Base-by-base conservation (phyloP, 1,140 invertebrate species). In the Macrostomum lignano region DNA sequence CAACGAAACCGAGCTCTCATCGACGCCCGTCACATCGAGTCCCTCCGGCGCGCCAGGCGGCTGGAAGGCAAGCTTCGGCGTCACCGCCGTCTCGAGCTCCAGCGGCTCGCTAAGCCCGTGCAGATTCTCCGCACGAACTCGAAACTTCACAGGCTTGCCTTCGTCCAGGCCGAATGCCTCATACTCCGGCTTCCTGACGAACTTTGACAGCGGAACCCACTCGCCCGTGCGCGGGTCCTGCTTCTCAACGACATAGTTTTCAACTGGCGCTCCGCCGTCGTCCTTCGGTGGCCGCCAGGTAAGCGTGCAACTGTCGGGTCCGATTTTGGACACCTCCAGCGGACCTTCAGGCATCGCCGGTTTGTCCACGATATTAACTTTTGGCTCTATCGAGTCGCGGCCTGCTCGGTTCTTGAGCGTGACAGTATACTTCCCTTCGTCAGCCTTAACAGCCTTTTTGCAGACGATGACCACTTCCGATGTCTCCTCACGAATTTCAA, bases 201-300 rank as follows among this genome's bases (percentile, higher is more conserved):
- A 96, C 41, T 77, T 84, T 45, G 75, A 82, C 4, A 82, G 67
- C 53, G 82, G 82, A 7, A 71, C 66, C 88, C 84, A 96, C 32
- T 59, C 56, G 21, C 84, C 84, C 17, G 76, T 84, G 7, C 69
- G 67, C 40, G 73, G 71, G 58, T 98, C 88, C 28, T 86, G 79
- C 60, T 79, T 86, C 52, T 98, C 88, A 4, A 96, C 72, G 30
- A 93, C 69, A 52, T 96, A 96, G 54, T 96, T 94, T 15, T 78
- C 86, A 41, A 98, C 72, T 6, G 81, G 78, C 34, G 74, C 77
- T 28, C 88, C 88, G 40, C 86, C 86, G 58, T 93, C 82, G 51
- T 93, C 82, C 43, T 73, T 51, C 21, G 84, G 81, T 43, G 77
- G 69, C 55, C 72, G 74, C 86, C 88, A 96, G 1, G 71, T 69